These are phyloP conservation scores for Brotula barbata DNA, from an alignment of 2,797 vertebrate species.

Conservation along the genomic window DNA sequence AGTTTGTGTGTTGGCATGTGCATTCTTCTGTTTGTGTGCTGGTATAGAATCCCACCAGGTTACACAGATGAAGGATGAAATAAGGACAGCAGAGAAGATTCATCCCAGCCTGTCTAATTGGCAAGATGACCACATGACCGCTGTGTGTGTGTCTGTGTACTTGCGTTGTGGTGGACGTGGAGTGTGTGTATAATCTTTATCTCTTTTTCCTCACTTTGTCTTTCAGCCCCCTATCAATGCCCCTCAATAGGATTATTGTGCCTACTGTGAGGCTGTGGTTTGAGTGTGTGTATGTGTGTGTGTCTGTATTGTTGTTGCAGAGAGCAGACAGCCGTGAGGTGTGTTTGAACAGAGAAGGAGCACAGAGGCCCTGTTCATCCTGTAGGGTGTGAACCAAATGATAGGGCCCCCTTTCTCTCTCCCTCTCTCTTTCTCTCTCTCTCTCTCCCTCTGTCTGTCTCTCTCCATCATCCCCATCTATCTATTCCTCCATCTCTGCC, in stretches of 20 bases:
- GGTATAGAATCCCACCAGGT: conserved; percentile 30
- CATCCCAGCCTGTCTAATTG: conserved; percentile 46
- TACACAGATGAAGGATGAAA: conserved; percentile 58
- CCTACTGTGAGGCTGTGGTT: conserved; percentile 52
- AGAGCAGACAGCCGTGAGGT: conserved; percentile 77
- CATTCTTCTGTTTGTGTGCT: conserved; percentile 3
- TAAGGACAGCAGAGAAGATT: conserved; percentile 47
- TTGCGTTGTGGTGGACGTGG: conserved; percentile 11
- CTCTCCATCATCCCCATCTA: conserved; percentile 10
- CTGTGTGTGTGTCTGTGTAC: conserved; percentile 43
- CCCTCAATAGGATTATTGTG: conserved; percentile 72
- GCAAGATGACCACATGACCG: conserved; percentile 34
- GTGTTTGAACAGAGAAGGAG: conserved; percentile 79
- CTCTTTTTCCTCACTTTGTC: conserved; percentile 50
- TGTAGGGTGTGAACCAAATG: conserved; percentile 68
- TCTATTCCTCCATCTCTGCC: background rate
- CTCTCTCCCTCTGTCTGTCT: conserved; percentile 33
- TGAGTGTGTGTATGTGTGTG: conserved; percentile 32
- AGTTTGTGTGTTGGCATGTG: conserved; percentile 17
- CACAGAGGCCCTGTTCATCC: conserved; percentile 74
- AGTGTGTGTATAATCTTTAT: conserved; percentile 15
- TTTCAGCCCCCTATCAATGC: conserved; percentile 60
- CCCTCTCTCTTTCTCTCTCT: conserved; percentile 50
- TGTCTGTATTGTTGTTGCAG: conserved; percentile 70
- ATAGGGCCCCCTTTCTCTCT: conserved; percentile 46